Evolutionary conservation across 2,888 invertebrate genomes (phyloP), one percentile per base, ranked within the genome.

Genomic region (Boloria selene): DNA sequence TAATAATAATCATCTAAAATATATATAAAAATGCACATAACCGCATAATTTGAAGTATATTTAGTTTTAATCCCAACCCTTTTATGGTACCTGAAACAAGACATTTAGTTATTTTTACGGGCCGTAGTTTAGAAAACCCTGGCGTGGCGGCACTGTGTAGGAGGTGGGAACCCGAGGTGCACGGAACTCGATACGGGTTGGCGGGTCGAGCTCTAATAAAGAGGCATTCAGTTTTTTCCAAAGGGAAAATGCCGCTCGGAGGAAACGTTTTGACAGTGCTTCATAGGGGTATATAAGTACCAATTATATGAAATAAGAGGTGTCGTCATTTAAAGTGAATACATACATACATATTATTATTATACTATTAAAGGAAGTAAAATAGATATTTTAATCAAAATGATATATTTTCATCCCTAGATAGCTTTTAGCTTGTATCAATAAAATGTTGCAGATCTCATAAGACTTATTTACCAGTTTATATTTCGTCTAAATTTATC

Each of bases 181-280:
- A 56, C 22, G 64, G 49, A 54, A 61, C 61, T 58, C 58, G 70
- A 74, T 66, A 66, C 69, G 50, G 66, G 67, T 54, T 60, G 51
- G 49, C 47, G 38, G 26, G 56, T n/a, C 49, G 49, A 49, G 38
- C 52, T 62, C 60, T 61, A 17, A 61, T 50, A 63, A 68, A 61
- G 61, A 59, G 14, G 26, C 52, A 63, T 70, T 68, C 64, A 63
- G 56, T 67, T 74, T 72, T 74, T 73, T 60, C 69, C 69, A 75
- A 74, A 75, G 73, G 69, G 67, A 55, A 53, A 51, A 58, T 67
- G 65, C 70, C 62, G 59, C 58, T 38, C 61, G 56, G 31, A 61
- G 73, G 72, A 73, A 76, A 75, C 75, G 75, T 79, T 76, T 66
- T 74, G 73, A 79, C 77, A 77, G 75, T 45, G 10, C 56, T 22